These are phyloP conservation scores for Pantherophis alleghaniensis DNA, from an alignment of 2,797 vertebrate genomes.

Conservation along the genomic window DNA sequence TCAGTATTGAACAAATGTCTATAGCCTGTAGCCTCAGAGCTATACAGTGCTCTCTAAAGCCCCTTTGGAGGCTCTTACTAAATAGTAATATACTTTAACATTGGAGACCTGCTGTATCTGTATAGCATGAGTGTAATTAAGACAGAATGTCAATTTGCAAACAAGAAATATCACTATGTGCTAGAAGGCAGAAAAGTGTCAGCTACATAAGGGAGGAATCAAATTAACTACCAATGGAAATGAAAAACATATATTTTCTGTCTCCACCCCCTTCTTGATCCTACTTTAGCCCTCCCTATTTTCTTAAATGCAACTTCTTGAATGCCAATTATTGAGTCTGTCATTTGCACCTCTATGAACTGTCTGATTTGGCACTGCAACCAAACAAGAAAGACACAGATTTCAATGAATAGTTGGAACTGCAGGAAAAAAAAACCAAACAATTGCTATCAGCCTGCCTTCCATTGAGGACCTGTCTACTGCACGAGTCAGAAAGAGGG, in stretches of 20 bases:
- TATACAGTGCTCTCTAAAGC: neutral
- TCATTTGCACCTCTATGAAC: neutral
- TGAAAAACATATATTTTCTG: neutral
- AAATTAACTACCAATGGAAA: neutral
- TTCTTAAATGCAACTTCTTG: neutral
- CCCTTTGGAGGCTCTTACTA: neutral
- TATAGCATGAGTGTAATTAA: neutral
- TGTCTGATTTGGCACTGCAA: neutral
- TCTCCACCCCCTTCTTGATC: neutral
- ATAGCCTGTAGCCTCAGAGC: neutral
- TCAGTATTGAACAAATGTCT: neutral
- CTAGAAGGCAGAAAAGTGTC: neutral
- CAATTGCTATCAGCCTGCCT: neutral
- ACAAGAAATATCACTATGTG: neutral
- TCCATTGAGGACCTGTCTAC: neutral
- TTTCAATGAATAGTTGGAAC: neutral
- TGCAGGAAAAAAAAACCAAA: neutral
- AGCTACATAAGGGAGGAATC: neutral
- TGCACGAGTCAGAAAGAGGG: neutral
- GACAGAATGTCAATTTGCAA: neutral
- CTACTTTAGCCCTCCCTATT: neutral
- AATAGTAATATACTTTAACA: neutral
- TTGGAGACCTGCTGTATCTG: neutral
- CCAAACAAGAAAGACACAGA: neutral
- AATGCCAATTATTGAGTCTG: neutral